These are phyloP conservation scores for Turnix velox DNA, from an alignment of 2,113 vertebrate genomes.

Conservation along the genomic window DNA sequence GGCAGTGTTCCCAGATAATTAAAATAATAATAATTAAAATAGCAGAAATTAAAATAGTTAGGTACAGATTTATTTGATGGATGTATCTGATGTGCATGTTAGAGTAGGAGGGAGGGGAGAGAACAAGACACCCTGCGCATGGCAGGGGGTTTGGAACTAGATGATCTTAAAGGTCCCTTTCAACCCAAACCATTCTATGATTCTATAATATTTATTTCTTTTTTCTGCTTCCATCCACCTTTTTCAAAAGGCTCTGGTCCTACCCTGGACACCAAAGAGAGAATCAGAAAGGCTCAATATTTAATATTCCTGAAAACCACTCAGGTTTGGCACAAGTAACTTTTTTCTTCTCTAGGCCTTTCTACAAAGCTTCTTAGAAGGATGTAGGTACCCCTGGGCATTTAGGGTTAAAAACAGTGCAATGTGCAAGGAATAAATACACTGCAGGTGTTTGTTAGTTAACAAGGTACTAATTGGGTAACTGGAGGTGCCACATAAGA, in stretches of 20 bases:
- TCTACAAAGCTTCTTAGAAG: background rate
- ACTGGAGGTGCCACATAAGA: background rate
- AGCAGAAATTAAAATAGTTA: too few species aligned
- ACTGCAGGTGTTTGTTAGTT: constrained; percentile 34
- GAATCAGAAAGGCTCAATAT: background rate
- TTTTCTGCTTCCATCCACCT: background rate
- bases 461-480: constrained; percentile 55
- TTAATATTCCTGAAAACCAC: background rate
- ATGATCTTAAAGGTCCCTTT: too few species aligned
- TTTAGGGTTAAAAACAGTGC: background rate
- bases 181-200: too few species aligned
- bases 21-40: too few species aligned
- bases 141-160: too few species aligned
- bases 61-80: too few species aligned
- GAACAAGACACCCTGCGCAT: too few species aligned
- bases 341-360: background rate
- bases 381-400: background rate
- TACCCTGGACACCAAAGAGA: background rate
- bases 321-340: background rate
- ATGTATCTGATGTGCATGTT: too few species aligned
- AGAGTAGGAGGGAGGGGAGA: too few species aligned
- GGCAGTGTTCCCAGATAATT: background rate
- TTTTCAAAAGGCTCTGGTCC: background rate
- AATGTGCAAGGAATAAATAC: constrained; percentile 9
- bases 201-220: too few species aligned